phyloP scores from a whole-genome alignment of 2,113 vertebrate species.

The Merops nubicus region DNA sequence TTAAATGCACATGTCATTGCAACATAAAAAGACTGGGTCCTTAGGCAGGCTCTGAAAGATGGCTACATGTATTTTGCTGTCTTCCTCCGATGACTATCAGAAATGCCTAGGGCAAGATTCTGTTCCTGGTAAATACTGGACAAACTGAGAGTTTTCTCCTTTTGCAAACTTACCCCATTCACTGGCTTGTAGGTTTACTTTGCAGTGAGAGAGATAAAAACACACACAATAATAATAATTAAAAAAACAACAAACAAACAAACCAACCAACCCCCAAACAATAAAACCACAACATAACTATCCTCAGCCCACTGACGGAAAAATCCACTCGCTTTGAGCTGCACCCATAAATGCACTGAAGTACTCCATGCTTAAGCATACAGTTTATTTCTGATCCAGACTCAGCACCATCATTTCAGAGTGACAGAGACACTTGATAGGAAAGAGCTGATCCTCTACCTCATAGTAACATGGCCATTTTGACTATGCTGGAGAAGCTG shows the following conservation, averaged over 20 bases:
- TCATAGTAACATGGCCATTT: background rate
- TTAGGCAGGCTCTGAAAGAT: constrained; percentile 40
- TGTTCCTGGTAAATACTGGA: background rate
- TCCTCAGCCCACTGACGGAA: background rate
- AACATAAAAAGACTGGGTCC: constrained; percentile 8
- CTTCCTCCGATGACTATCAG: background rate
- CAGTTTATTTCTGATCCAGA: background rate
- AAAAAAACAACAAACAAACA: too few relatives aligned
- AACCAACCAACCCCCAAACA: fast-evolving
- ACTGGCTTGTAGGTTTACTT: background rate
- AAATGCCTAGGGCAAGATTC: background rate
- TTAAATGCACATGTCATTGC: constrained; percentile 57
- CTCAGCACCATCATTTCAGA: background rate
- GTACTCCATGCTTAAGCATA: background rate
- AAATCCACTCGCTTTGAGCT: background rate
- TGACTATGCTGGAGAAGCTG: background rate
- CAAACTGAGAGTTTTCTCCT: background rate
- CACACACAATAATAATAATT: too few relatives aligned
- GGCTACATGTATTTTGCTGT: background rate
- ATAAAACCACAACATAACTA: background rate
- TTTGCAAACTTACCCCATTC: background rate
- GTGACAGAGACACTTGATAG: background rate
- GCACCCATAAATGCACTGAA: background rate
- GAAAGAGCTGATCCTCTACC: background rate
- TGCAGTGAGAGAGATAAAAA: background rate